Percentiles rank a stretch among this genome's conserved stretches.
These are phyloP conservation scores for Natrix natrix DNA, from an alignment of 2,797 vertebrate genomes.

Conservation along the genomic window DNA sequence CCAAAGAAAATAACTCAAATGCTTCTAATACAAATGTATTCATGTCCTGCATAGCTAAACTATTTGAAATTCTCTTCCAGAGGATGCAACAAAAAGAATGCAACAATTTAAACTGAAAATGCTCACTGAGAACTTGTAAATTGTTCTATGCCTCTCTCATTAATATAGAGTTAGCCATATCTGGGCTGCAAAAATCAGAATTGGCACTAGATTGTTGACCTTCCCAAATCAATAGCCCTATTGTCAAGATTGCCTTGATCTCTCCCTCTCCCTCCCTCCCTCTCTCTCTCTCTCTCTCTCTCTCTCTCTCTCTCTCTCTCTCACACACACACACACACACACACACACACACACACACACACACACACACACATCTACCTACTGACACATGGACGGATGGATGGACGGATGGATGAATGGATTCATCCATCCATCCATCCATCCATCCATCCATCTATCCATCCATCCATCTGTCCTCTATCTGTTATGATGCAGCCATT, in stretches of 20 bases:
- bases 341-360: no score
- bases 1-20: constrained; percentile 13
- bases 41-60: neutral
- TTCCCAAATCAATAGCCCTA: neutral
- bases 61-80: constrained; percentile 25
- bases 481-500: neutral
- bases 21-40: neutral
- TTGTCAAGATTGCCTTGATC: neutral
- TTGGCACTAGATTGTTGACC: neutral
- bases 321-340: no score
- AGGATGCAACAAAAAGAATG: constrained; percentile 7
- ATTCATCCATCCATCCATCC: neutral
- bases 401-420: neutral
- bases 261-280: no score
- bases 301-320: no score
- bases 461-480: no score
- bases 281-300: no score
- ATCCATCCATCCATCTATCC: no score
- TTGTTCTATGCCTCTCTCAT: neutral
- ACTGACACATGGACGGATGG: no score
- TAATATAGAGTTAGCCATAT: neutral
- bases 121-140: neutral
- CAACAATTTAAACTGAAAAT: neutral
- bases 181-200: neutral
- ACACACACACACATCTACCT: neutral